Percentiles rank a stretch among this genome's conserved stretches.
Evolutionary conservation across 2,797 vertebrate genomes (phyloP).

Genomic region (Kryptolebias ocellatus): DNA sequence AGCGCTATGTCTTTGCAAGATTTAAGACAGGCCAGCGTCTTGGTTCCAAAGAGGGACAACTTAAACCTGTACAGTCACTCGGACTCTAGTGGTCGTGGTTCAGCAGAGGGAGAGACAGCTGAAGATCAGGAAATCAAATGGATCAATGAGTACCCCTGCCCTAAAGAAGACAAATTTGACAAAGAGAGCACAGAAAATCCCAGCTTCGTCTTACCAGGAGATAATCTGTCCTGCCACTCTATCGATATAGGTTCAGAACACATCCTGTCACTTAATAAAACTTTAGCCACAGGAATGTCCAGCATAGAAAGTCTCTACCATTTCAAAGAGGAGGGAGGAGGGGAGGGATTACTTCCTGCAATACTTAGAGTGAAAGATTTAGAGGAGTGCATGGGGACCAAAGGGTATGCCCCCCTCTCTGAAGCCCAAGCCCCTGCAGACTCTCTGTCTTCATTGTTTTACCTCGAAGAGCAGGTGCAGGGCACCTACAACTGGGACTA

Average conservation of each 20-base stretch:
- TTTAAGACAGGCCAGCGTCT: conserved; percentile 43
- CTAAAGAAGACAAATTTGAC: conserved; percentile 71
- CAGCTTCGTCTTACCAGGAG: conserved; percentile 82
- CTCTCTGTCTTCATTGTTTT: conserved; percentile 71
- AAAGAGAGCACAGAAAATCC: conserved; percentile 64
- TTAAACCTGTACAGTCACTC: conserved; percentile 76
- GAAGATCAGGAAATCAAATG: conserved; percentile 93
- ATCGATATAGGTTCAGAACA: conserved; percentile 68
- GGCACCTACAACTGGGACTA: conserved; percentile 82
- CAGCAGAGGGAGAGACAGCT: conserved; percentile 88
- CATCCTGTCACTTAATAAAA: conserved; percentile 48
- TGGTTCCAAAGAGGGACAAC: conserved; percentile 69
- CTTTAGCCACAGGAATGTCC: conserved; percentile 61
- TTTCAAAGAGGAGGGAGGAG: conserved; percentile 79
- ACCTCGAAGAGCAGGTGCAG: conserved; percentile 71
- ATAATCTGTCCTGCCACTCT: conserved; percentile 83
- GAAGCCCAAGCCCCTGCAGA: conserved; percentile 64
- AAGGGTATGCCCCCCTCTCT: conserved; percentile 70
- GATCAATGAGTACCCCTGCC: conserved; percentile 85
- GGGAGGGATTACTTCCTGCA: conserved; percentile 75
- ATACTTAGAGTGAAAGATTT: conserved; percentile 67
- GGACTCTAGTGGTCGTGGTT: conserved; percentile 86
- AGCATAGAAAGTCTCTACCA: conserved; percentile 78
- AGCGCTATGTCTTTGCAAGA: conserved; percentile 69
- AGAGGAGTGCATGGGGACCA: conserved; percentile 66